Evolutionary conservation across 2,113 vertebrate genomes (phyloP).

Genomic region (Chrysemys picta): DNA sequence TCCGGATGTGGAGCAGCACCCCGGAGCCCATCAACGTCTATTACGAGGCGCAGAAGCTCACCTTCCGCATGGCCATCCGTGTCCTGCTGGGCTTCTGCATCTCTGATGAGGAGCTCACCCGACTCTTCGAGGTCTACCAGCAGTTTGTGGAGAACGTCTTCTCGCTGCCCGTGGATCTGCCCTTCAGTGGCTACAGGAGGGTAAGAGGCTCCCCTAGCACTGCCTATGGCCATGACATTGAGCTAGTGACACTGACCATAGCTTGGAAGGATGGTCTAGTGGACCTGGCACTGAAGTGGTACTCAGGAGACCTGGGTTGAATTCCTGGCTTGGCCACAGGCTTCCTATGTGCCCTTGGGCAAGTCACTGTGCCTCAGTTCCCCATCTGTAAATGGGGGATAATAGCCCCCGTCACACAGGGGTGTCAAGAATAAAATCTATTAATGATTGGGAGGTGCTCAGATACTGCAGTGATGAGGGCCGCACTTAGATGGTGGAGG

Average conservation of each 20-base stretch:
- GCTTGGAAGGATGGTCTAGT: neutral
- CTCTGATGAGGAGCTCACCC: slow-evolving; percentile 90
- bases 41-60: slow-evolving; percentile 92
- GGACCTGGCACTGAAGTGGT: neutral
- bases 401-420: neutral
- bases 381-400: rapidly evolving
- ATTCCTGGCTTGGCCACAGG: rapidly evolving
- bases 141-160: slow-evolving; percentile 98
- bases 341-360: rapidly evolving
- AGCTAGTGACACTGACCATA: neutral
- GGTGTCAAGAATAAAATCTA: rapidly evolving
- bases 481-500: neutral
- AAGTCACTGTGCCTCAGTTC: neutral
- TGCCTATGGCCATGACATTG: neutral
- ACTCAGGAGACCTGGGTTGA: rapidly evolving
- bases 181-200: slow-evolving; percentile 95
- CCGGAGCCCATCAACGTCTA: slow-evolving; percentile 95
- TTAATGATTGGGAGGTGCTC: neutral
- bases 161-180: slow-evolving; percentile 94
- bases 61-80: slow-evolving; percentile 95
- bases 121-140: slow-evolving; percentile 93
- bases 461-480: neutral
- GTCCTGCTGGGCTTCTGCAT: slow-evolving; percentile 95
- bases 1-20: slow-evolving; percentile 93
- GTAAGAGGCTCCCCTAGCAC: slow-evolving; percentile 69